Conservation (phyloP, 2,797 vertebrate species). For the Etheostoma nigrum region DNA sequence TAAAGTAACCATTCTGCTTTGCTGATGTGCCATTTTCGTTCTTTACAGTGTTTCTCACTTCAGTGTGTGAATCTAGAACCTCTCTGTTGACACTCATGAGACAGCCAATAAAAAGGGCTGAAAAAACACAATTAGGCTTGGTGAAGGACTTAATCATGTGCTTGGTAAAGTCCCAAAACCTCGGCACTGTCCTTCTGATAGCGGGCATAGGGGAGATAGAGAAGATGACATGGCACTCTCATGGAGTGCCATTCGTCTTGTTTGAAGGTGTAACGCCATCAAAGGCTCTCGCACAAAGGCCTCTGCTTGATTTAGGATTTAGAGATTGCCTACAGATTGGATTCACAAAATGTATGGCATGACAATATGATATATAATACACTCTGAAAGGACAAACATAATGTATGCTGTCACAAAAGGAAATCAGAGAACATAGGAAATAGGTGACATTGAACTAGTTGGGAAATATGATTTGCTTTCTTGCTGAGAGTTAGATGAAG, state of each 20-base stretch:
- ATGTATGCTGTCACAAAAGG: neutral
- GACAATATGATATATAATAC: neutral
- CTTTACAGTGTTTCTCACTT: conserved; percentile 29
- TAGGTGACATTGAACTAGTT: neutral
- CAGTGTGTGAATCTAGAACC: conserved; percentile 15
- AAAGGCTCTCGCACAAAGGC: conserved; percentile 4
- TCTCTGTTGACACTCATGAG: conserved; percentile 16
- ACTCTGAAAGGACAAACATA: neutral
- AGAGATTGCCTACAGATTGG: neutral
- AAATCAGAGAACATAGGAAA: neutral
- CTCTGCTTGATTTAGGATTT: neutral
- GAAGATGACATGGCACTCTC: conserved; percentile 21
- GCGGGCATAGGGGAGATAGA: neutral
- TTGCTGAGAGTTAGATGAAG: neutral
- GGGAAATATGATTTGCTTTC: neutral
- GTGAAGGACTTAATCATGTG: neutral
- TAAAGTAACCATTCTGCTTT: neutral
- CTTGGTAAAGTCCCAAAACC: conserved; percentile 16
- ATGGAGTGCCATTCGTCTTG: conserved; percentile 7
- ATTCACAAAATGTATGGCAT: neutral
- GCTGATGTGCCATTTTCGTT: conserved; percentile 5
- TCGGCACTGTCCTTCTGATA: neutral
- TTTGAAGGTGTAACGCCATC: conserved; percentile 7
- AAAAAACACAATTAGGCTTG: conserved; percentile 6
- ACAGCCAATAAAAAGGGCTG: conserved; percentile 4